phyloP scores from a whole-genome alignment of 2,113 vertebrate species.

The Pseudopipra pipra region DNA sequence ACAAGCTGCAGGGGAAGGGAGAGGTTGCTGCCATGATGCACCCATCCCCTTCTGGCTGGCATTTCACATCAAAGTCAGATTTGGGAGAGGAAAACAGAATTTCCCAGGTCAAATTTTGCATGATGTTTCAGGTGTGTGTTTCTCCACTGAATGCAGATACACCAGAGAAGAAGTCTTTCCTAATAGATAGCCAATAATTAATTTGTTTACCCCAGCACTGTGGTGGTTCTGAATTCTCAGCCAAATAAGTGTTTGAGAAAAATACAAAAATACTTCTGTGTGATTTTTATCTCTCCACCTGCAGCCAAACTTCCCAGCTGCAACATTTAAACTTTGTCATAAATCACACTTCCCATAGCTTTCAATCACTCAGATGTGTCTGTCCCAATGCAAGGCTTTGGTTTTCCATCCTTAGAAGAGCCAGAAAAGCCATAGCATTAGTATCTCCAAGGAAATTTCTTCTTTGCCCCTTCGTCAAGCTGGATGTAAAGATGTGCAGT shows the following conservation, averaged over 20 bases:
- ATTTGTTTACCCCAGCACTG: not conserved
- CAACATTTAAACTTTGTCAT: not conserved
- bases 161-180: not conserved
- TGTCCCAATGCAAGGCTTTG: not conserved
- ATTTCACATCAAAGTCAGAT: not conserved
- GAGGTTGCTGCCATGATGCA: rapidly evolving
- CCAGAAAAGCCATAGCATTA: not conserved
- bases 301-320: not conserved
- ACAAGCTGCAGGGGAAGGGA: not conserved
- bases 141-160: not conserved
- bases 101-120: not conserved
- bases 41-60: not conserved
- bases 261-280: not conserved
- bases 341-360: not conserved
- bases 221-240: not conserved
- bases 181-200: not conserved
- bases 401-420: not conserved
- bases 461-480: not conserved
- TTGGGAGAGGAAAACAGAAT: not conserved
- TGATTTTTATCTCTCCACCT: not conserved
- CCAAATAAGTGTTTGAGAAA: not conserved
- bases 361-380: not conserved
- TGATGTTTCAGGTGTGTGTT: not conserved
- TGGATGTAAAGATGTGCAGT: not conserved
- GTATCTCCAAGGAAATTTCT: not conserved